These are phyloP conservation scores for Borostomias antarcticus DNA, from an alignment of 2,797 vertebrate genomes.

Conservation along the genomic window DNA sequence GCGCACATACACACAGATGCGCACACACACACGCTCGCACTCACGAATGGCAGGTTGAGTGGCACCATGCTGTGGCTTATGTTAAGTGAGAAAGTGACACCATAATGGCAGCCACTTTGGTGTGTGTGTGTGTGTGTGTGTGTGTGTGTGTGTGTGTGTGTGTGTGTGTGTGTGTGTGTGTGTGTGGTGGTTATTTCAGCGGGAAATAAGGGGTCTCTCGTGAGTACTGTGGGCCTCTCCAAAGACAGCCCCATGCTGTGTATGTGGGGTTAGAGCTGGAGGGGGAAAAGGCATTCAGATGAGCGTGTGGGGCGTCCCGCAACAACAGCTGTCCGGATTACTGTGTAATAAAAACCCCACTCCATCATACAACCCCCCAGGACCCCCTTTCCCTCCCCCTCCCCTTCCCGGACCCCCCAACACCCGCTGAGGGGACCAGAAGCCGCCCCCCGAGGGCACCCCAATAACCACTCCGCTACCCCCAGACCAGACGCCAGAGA, in stretches of 20 bases:
- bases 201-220: no score
- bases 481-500: slow-evolving; percentile 56
- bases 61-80: slow-evolving; percentile 40
- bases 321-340: slow-evolving; percentile 79
- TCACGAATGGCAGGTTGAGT: background rate
- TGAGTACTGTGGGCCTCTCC: background rate
- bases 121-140: slow-evolving; percentile 11
- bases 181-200: slow-evolving; percentile 17
- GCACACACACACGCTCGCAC: slow-evolving; percentile 31
- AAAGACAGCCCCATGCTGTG: background rate
- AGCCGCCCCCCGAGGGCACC: slow-evolving; percentile 50
- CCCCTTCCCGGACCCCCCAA: no score
- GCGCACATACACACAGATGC: slow-evolving; percentile 29
- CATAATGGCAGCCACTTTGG: no score
- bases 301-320: slow-evolving; percentile 40
- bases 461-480: slow-evolving; percentile 52
- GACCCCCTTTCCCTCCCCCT: slow-evolving; percentile 42
- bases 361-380: slow-evolving; percentile 22
- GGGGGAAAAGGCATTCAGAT: slow-evolving; percentile 27
- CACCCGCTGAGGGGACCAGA: slow-evolving; percentile 62
- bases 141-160: slow-evolving; percentile 31
- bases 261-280: slow-evolving; percentile 25
- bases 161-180: slow-evolving; percentile 19
- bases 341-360: slow-evolving; percentile 68
- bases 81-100: slow-evolving; percentile 18